Conservation (phyloP, 2,797 vertebrate genomes). For the Esox lucius region DNA sequence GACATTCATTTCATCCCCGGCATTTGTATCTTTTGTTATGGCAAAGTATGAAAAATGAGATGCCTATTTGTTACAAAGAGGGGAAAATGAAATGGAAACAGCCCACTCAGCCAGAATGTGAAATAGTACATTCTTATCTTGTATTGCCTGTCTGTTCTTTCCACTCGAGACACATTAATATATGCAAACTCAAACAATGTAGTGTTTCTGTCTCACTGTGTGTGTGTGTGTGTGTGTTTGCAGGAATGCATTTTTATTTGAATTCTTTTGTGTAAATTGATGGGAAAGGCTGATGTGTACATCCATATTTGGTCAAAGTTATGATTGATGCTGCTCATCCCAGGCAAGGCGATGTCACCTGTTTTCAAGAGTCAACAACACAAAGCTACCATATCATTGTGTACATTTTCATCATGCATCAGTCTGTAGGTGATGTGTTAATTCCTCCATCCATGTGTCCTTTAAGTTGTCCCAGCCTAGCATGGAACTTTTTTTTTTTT, state of each 20-base stretch:
- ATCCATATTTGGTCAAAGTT: not conserved
- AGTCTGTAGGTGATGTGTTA: not conserved
- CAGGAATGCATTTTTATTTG: not conserved
- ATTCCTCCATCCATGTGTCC: not conserved
- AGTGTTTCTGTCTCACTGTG: not conserved
- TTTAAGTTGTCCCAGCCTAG: constrained; percentile 4
- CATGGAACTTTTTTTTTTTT: not conserved
- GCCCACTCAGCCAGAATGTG: constrained; percentile 33
- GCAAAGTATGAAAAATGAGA: constrained; percentile 64
- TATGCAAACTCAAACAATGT: constrained; percentile 50
- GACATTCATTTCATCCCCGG: constrained; percentile 46
- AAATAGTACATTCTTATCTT: constrained; percentile 51
- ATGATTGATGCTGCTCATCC: constrained; percentile 19
- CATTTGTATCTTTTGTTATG: constrained; percentile 23
- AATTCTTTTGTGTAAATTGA: constrained; percentile 5
- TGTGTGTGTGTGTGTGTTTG: not conserved
- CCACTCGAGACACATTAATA: constrained; percentile 51
- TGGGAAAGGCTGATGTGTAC: constrained; percentile 32
- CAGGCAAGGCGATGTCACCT: constrained; percentile 22
- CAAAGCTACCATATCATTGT: not conserved
- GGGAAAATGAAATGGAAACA: constrained; percentile 48
- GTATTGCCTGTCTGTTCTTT: constrained; percentile 48
- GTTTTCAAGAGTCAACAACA: not conserved
- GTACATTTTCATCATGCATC: not conserved
- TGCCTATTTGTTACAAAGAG: constrained; percentile 50